A percentile compares a stretch with the other conserved stretches of the same genome.
phyloP scores from a whole-genome alignment of 1,140 invertebrate species.

The Drosophila fuyamai region DNA sequence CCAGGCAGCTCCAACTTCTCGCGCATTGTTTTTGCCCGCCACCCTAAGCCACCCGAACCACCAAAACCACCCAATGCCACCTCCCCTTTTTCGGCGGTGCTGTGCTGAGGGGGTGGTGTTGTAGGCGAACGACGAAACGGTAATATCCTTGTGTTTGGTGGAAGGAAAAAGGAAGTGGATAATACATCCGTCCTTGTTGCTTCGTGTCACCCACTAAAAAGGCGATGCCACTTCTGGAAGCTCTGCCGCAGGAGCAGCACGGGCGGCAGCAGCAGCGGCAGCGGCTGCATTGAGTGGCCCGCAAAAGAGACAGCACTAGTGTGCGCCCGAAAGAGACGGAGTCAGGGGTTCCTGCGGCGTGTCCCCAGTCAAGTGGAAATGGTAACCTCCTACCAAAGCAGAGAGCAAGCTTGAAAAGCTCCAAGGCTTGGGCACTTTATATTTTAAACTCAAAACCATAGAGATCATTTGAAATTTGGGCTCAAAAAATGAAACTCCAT shows the following conservation, averaged over 20 bases:
- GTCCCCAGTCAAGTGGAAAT: conserved; percentile 72
- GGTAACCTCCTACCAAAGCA: conserved; percentile 65
- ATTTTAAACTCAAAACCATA: conserved; percentile 6
- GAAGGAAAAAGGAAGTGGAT: conserved; percentile 85
- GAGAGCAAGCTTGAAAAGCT: conserved; percentile 30
- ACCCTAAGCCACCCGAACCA: conserved; percentile 1
- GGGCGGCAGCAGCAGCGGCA: conserved; percentile 16
- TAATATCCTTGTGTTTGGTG: conserved; percentile 85
- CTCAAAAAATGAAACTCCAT: neutral
- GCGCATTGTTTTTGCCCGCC: conserved; percentile 47
- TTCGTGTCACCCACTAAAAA: conserved; percentile 85
- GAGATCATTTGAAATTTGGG: conserved; percentile 13
- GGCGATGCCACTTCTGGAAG: conserved; percentile 75
- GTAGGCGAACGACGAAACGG: conserved; percentile 83
- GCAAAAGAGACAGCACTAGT: conserved; percentile 45
- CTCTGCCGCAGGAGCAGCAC: conserved; percentile 33
- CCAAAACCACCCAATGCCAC: conserved; percentile 2
- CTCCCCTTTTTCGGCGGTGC: neutral
- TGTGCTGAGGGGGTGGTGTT: conserved; percentile 23
- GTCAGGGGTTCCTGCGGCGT: conserved; percentile 16
- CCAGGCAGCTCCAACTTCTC: conserved; percentile 43
- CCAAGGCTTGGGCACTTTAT: neutral
- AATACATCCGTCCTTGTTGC: conserved; percentile 85
- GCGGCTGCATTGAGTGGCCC: conserved; percentile 35
- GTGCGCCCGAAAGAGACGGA: conserved; percentile 9